Evolutionary conservation across 2,113 vertebrate genomes (phyloP).

Genomic region (Macrotis lagotis): DNA sequence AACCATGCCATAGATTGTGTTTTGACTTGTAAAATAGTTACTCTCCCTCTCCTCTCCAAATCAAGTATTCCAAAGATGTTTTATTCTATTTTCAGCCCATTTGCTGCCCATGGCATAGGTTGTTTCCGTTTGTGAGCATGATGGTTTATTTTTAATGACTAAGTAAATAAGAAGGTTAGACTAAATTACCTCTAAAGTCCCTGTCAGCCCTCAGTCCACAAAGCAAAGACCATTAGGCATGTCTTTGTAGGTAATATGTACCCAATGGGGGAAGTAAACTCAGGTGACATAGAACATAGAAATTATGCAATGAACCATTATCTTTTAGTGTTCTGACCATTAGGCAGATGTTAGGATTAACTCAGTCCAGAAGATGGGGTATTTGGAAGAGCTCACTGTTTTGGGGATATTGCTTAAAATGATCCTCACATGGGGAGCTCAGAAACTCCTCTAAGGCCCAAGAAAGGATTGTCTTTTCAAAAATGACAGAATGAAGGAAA

Average conservation of each 20-base stretch:
- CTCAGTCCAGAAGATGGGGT: neutral
- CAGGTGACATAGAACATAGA: neutral
- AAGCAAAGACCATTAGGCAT: neutral
- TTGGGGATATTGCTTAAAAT: neutral
- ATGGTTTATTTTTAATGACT: neutral
- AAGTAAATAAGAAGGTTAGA: neutral
- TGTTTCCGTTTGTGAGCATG: neutral
- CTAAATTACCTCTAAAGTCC: neutral
- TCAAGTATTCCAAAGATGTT: neutral
- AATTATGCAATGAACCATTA: neutral
- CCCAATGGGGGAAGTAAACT: neutral
- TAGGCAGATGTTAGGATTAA: neutral
- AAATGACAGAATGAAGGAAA: slow-evolving; percentile 51
- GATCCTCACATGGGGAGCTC: neutral
- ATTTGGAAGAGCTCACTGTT: neutral
- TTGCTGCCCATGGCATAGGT: neutral
- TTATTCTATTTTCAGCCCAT: neutral
- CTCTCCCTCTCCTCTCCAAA: neutral
- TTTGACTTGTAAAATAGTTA: neutral
- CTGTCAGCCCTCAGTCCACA: neutral
- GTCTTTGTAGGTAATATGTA: neutral
- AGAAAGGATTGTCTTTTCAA: slow-evolving; percentile 45
- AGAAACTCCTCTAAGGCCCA: slow-evolving; percentile 51
- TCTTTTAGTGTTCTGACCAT: neutral
- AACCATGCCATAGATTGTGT: neutral